These are phyloP conservation scores for Apantesis nais DNA, from an alignment of 2,888 invertebrate species.

Conservation along the genomic window DNA sequence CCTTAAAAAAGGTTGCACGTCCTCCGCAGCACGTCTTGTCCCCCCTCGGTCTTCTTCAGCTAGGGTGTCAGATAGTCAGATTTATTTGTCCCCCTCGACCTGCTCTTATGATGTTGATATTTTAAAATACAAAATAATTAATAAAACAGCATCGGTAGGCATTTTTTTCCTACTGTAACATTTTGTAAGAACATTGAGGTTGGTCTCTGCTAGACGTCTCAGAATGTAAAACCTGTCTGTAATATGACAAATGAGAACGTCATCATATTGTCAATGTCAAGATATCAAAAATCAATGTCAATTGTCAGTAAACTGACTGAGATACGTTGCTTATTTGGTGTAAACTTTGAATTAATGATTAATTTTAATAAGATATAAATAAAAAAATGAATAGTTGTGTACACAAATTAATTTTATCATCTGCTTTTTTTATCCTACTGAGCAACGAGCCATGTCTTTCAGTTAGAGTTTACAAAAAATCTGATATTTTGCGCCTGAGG, in stretches of 20 bases:
- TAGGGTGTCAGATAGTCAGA: too few species aligned
- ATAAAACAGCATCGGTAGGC: too few species aligned
- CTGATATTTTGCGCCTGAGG: conserved; percentile 86
- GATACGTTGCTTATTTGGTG: not conserved
- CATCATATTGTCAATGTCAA: not conserved
- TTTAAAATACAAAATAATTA: too few species aligned
- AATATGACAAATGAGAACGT: not conserved
- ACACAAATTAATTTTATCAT: conserved; percentile 45
- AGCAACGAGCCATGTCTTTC: conserved; percentile 58
- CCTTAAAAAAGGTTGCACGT: too few species aligned
- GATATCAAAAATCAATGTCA: not conserved
- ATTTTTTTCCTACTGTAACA: too few species aligned
- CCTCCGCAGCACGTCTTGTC: too few species aligned
- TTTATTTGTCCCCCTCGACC: too few species aligned
- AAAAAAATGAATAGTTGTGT: conserved; percentile 26
- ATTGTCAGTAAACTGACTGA: not conserved
- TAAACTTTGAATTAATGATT: not conserved
- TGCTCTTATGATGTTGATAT: too few species aligned
- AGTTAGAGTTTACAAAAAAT: conserved; percentile 84
- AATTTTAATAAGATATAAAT: not conserved
- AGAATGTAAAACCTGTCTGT: too few species aligned
- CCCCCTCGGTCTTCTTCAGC: too few species aligned
- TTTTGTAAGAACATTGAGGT: too few species aligned
- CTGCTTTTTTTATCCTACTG: conserved; percentile 54
- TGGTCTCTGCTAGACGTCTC: too few species aligned